Percentiles rank a stretch among this genome's conserved stretches.
phyloP scores from a whole-genome alignment of 1,140 invertebrate genomes.

The Globodera rostochiensis region DNA sequence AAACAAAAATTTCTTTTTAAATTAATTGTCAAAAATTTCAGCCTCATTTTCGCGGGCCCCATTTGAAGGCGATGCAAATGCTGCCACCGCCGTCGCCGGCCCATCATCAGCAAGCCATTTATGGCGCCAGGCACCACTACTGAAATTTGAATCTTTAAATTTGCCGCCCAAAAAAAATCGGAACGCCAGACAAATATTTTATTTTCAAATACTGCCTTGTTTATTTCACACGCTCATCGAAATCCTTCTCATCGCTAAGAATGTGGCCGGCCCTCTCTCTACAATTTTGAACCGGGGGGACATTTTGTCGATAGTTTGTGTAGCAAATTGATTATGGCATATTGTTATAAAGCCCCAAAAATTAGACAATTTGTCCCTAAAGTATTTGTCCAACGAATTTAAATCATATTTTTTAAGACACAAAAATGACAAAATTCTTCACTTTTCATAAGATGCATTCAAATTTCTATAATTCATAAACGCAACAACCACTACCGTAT shows the following conservation, averaged over 20 bases:
- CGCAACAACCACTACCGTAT: neutral
- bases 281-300: too few relatives aligned
- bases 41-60: constrained; percentile 20
- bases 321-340: too few relatives aligned
- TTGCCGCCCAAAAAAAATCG: neutral
- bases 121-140: constrained; percentile 13
- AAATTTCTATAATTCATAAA: neutral
- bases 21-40: constrained; percentile 6
- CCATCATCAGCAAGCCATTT: constrained; percentile 25
- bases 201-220: neutral
- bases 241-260: neutral
- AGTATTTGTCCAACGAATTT: too few relatives aligned
- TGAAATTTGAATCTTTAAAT: neutral
- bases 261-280: too few relatives aligned
- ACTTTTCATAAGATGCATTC: too few relatives aligned
- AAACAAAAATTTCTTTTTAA: neutral
- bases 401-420: too few relatives aligned
- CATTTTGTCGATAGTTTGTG: too few relatives aligned
- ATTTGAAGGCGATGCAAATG: neutral
- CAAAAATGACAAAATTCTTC: too few relatives aligned
- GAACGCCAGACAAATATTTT: neutral
- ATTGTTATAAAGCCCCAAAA: too few relatives aligned
- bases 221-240: neutral
- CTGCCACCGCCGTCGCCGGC: constrained; percentile 20
- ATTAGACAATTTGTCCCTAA: too few relatives aligned